Conservation (phyloP, 2,888 invertebrate species). For the Rhorus exstirpatorius region DNA sequence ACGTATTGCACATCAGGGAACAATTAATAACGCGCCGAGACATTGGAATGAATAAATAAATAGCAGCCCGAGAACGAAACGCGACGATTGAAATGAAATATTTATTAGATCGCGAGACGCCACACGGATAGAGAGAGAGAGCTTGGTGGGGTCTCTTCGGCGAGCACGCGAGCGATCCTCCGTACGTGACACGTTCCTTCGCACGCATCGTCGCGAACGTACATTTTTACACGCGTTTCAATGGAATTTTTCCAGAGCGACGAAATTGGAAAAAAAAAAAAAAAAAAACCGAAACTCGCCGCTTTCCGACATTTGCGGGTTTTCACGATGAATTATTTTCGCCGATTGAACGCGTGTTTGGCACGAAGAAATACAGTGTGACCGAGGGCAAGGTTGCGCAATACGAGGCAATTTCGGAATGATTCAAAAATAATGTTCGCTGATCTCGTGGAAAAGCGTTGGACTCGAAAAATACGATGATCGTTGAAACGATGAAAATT, state of each 20-base stretch:
- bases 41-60: conserved; percentile 3
- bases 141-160: conserved; percentile 2
- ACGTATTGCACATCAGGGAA: too few species aligned
- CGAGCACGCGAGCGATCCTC: conserved; percentile 67
- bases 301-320: too few species aligned
- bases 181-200: conserved; percentile 80
- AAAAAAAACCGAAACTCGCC: too few species aligned
- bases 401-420: conserved; percentile 80
- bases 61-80: too few species aligned
- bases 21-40: not conserved
- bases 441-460: conserved; percentile 55
- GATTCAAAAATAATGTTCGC: conserved; percentile 74
- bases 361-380: conserved; percentile 55
- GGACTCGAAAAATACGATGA: conserved; percentile 78
- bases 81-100: not conserved
- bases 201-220: conserved; percentile 56
- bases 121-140: too few species aligned
- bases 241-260: not conserved
- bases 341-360: not conserved
- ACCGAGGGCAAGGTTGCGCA: conserved; percentile 82
- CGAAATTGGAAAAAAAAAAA: not conserved
- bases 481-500: conserved; percentile 15
- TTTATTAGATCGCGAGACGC: conserved; percentile 24
- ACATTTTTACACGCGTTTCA: conserved; percentile 76
- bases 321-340: not conserved